Evolutionary conservation across 2,113 vertebrate genomes (phyloP).

Genomic region (Cyprinodon tularosa): DNA sequence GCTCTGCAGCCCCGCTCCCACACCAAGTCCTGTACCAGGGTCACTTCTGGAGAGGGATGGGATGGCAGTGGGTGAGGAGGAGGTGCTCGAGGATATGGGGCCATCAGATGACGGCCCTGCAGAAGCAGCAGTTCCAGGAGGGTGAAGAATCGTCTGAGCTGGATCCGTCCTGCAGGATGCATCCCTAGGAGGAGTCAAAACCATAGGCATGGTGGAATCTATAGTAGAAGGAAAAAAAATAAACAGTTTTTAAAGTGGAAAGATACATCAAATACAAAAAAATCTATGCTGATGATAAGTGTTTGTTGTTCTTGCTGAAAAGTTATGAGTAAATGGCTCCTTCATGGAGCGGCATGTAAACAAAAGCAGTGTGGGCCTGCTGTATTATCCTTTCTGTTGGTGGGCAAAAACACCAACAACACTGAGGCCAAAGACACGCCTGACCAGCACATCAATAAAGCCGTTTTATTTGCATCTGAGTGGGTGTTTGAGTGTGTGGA

Average conservation of each 20-base stretch:
- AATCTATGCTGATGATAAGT: constrained; percentile 22
- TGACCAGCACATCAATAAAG: constrained; percentile 68
- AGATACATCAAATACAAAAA: constrained; percentile 11
- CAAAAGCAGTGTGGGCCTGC: constrained; percentile 41
- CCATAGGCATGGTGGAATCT: constrained; percentile 74
- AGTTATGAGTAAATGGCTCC: constrained; percentile 30
- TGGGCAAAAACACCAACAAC: constrained; percentile 63
- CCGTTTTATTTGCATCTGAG: constrained; percentile 49
- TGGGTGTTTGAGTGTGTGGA: constrained; percentile 57
- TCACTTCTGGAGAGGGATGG: constrained; percentile 74
- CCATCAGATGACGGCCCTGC: constrained; percentile 60
- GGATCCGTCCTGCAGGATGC: constrained; percentile 82
- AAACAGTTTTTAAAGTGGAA: constrained; percentile 12
- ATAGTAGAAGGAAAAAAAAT: constrained; percentile 39
- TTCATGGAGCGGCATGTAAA: constrained; percentile 50
- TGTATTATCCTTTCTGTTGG: constrained; percentile 59
- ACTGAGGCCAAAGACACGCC: constrained; percentile 61
- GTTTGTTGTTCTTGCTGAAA: constrained; percentile 9
- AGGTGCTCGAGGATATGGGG: constrained; percentile 74
- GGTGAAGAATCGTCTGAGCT: constrained; percentile 80
- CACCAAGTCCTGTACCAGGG: constrained; percentile 69
- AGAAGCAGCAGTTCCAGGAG: constrained; percentile 69
- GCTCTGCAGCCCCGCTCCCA: constrained; percentile 78
- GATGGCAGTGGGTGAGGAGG: constrained; percentile 77
- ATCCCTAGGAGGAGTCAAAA: constrained; percentile 73